A percentile compares a stretch with the other conserved stretches of the same genome.
These are phyloP conservation scores for Ptychochromis oligacanthus DNA, from an alignment of 2,113 vertebrate genomes.

Conservation along the genomic window DNA sequence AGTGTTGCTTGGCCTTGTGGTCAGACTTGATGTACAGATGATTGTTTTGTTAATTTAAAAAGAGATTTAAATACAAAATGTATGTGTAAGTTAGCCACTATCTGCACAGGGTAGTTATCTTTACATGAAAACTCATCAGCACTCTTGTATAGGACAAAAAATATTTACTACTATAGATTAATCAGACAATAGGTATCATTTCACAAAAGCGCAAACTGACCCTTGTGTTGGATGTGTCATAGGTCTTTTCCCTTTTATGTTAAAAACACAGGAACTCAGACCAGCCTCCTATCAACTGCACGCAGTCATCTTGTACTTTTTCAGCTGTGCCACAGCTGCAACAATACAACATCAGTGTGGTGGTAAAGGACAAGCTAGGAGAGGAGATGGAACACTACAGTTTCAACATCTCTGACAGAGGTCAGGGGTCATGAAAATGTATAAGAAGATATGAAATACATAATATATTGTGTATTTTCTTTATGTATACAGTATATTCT, in stretches of 20 bases:
- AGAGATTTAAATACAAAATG: no score
- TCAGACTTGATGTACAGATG: background rate
- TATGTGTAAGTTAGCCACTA: no score
- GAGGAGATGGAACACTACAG: constrained; percentile 45
- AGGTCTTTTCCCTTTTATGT: background rate
- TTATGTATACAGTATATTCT: background rate
- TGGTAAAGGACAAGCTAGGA: constrained; percentile 63
- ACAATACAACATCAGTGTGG: constrained; percentile 62
- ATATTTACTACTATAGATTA: background rate
- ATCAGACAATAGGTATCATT: background rate
- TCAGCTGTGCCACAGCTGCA: constrained; percentile 30
- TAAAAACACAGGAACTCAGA: constrained; percentile 54
- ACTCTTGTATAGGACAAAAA: background rate
- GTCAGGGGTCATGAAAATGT: constrained; percentile 31
- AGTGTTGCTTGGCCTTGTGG: background rate
- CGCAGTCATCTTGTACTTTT: constrained; percentile 47
- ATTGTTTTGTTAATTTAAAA: background rate
- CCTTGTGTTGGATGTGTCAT: background rate
- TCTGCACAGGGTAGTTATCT: no score
- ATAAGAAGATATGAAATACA: background rate
- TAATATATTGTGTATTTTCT: background rate
- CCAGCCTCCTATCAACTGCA: background rate
- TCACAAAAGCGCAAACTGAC: background rate
- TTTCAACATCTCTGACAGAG: constrained; percentile 72
- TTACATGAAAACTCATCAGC: background rate